Conservation (phyloP, 2,797 vertebrate species). For the Allochrocebus solatus region DNA sequence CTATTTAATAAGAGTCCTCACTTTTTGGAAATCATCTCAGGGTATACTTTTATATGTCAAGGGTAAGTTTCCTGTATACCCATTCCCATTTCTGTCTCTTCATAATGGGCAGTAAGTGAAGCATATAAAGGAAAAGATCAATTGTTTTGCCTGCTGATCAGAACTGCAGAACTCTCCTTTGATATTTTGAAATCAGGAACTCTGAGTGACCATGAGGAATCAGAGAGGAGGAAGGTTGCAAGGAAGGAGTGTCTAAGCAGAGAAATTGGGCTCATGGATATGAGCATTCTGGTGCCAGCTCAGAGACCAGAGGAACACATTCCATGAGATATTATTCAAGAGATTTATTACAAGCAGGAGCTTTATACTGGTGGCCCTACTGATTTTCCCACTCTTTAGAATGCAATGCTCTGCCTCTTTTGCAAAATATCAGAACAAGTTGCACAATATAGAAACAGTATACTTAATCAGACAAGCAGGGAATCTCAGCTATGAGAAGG, state of each 20-base stretch:
- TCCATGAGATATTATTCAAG: background rate
- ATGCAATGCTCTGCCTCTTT: background rate
- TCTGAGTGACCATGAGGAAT: background rate
- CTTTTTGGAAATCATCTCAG: background rate
- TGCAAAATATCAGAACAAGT: background rate
- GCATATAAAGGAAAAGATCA: background rate
- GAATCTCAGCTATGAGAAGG: background rate
- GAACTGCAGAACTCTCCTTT: background rate
- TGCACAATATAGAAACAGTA: background rate
- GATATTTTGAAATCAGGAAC: background rate
- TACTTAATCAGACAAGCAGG: background rate
- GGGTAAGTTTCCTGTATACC: background rate
- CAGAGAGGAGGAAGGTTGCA: background rate
- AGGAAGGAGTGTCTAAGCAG: no score
- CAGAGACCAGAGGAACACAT: background rate
- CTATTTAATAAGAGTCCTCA: background rate
- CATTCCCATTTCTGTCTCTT: background rate
- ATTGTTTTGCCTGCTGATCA: background rate
- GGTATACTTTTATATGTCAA: background rate
- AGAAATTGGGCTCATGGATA: background rate
- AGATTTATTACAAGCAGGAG: background rate
- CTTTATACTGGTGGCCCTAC: background rate
- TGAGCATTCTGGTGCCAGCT: no score
- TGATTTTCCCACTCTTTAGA: background rate
- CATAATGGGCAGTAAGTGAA: background rate